Base-by-base conservation (phyloP, 2,113 vertebrate species). In the Pomatorhinus ruficollis region DNA sequence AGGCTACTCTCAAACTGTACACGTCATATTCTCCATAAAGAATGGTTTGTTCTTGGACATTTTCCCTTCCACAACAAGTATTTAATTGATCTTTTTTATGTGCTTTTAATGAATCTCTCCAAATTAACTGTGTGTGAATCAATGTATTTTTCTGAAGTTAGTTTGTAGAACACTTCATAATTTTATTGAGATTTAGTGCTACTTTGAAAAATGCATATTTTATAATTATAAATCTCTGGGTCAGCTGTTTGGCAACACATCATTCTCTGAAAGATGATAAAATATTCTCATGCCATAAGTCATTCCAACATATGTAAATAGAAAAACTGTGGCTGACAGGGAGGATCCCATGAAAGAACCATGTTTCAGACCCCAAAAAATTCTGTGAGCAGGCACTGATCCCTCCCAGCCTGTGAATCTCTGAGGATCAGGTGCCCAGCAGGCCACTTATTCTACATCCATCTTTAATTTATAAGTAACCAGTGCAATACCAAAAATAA, bases 81-180 rank as follows among this genome's bases (percentile, higher is more conserved):
- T 74, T 74, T 87, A 83, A 92, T 93, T 93, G 70, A 90, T 91
- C 89, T 76, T 49, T 49, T 52, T 83, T 80, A 15, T 50, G 31
- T 83, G 27, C 52, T 88, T 92, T 91, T 88, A 88, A 96, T 74
- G 11, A 72, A 52, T 77, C n/a, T 82, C 50, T 80, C 54, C 44
- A 66, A 66, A 85, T 80, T 80, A 91, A 54, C 33, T 52, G 39
- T 6, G 2, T 10, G 57, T 10, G 23, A 91, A 91, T 94, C 4
- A 1, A 77, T 91, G 57, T 39, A 45, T 83, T 80, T 90, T 39
- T 79, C 50, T 77, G 71, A 93, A 80, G 22, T 61, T 66, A 56
- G 64, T 74, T 90, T 89, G 87, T 40, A 90, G 31, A 91, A 69
- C 15, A 56, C 57, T 83, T 83, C 59, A 85, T 66, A 39, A 74